Evolutionary conservation across 2,888 invertebrate species (phyloP).

Genomic region (Phaedon cochleariae): DNA sequence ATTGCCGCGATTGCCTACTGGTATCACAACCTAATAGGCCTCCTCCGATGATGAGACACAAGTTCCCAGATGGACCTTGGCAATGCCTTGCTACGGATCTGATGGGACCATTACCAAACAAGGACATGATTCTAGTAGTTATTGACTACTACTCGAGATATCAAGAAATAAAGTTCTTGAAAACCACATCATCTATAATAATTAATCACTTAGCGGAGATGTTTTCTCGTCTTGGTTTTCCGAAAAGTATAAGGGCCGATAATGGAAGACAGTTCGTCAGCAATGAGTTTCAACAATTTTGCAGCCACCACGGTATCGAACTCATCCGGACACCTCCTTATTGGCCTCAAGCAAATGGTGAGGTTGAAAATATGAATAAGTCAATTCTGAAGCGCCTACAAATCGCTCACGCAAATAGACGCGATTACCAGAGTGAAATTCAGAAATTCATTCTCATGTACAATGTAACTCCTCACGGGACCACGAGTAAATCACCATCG

Average conservation of each 20-base stretch:
- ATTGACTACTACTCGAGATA: too few species aligned
- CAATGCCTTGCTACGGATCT: slow-evolving; percentile 41
- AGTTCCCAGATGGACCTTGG: slow-evolving; percentile 38
- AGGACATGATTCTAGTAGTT: slow-evolving; percentile 30
- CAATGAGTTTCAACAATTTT: slow-evolving; percentile 19
- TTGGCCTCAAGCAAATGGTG: too few species aligned
- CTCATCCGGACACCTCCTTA: background rate
- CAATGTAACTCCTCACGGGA: slow-evolving; percentile 45
- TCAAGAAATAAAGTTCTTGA: too few species aligned
- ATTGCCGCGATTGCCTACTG: too few species aligned
- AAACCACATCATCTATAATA: slow-evolving; percentile 25
- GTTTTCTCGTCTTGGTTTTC: slow-evolving; percentile 27
- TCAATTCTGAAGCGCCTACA: slow-evolving; percentile 42
- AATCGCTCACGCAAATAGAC: slow-evolving; percentile 26
- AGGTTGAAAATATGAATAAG: too few species aligned
- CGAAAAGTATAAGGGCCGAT: slow-evolving; percentile 30
- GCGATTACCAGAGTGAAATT: slow-evolving; percentile 23
- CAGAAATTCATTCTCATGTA: slow-evolving; percentile 34
- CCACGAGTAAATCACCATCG: slow-evolving; percentile 45
- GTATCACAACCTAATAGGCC: slow-evolving; percentile 30
- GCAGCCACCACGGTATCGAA: slow-evolving; percentile 26
- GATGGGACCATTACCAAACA: slow-evolving; percentile 39
- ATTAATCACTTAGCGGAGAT: slow-evolving; percentile 25
- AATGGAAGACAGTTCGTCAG: slow-evolving; percentile 35
- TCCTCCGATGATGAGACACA: slow-evolving; percentile 34